These are phyloP conservation scores for Fukomys damarensis DNA, from an alignment of 2,113 vertebrate genomes.

Conservation along the genomic window DNA sequence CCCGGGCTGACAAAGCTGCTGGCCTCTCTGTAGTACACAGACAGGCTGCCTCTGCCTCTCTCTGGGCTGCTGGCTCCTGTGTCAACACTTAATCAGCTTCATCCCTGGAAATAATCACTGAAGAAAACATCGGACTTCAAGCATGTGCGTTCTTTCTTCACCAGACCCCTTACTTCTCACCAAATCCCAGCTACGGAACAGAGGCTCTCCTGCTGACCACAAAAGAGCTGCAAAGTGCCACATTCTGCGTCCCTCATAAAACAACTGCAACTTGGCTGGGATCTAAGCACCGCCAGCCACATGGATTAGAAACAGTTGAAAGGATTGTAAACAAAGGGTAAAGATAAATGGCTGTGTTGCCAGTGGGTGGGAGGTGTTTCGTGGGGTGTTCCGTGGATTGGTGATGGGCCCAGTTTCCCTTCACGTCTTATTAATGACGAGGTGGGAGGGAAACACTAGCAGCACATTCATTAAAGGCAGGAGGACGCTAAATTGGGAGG, in stretches of 20 bases:
- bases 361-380: conserved; percentile 67
- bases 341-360: conserved; percentile 60
- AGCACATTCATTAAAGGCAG: conserved; percentile 66
- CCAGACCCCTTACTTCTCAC: not conserved
- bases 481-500: conserved; percentile 60
- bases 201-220: not conserved
- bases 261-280: conserved; percentile 4
- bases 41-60: conserved; percentile 48
- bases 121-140: not conserved
- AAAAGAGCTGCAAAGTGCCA: not conserved
- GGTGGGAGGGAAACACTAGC: conserved; percentile 67
- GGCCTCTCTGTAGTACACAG: conserved; percentile 47
- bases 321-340: conserved; percentile 73
- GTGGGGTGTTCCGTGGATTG: conserved; percentile 47
- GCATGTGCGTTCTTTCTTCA: not conserved
- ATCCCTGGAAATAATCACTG: conserved; percentile 12
- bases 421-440: conserved; percentile 73
- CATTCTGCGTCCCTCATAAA: not conserved
- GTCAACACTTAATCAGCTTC: conserved; percentile 1
- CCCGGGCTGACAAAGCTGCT: conserved; percentile 30
- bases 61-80: conserved; percentile 50
- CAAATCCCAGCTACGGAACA: not conserved
- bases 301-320: conserved; percentile 54
- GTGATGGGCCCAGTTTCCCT: conserved; percentile 72
- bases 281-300: conserved; percentile 37